Percentiles rank a stretch among this genome's conserved stretches.
These are phyloP conservation scores for Fulmarus glacialis DNA, from an alignment of 2,113 vertebrate species.

Conservation along the genomic window DNA sequence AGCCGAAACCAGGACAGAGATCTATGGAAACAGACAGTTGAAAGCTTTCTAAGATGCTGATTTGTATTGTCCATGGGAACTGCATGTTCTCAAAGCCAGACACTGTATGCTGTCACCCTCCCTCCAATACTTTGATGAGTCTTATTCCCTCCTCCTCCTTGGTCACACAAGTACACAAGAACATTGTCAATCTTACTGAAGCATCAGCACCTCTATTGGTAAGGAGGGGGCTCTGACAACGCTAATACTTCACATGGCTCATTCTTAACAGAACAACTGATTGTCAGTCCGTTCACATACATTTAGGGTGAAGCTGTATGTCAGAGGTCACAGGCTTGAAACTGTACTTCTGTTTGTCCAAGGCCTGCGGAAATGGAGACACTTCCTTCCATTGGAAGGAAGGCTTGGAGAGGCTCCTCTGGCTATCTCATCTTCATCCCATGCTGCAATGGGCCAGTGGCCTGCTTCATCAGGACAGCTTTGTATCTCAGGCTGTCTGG, in stretches of 20 bases:
- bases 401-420: not conserved
- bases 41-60: not conserved
- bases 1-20: no score
- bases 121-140: not conserved
- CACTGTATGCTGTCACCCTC: not conserved
- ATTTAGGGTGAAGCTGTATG: not conserved
- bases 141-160: not conserved
- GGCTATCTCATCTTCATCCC: not conserved
- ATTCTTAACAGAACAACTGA: not conserved
- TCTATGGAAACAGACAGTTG: not conserved
- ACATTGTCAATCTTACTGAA: not conserved
- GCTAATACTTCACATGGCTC: not conserved
- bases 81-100: not conserved
- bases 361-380: not conserved
- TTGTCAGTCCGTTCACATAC: not conserved
- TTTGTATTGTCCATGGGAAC: not conserved
- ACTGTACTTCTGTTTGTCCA: not conserved
- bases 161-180: not conserved
- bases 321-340: not conserved
- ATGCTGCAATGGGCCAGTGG: no score
- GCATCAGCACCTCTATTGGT: not conserved
- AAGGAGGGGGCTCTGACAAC: not conserved
- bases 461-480: not conserved
- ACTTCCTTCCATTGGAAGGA: not conserved
- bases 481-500: not conserved